Base-by-base conservation (phyloP, 2,797 vertebrate genomes). In the Phylloscopus collybita region DNA sequence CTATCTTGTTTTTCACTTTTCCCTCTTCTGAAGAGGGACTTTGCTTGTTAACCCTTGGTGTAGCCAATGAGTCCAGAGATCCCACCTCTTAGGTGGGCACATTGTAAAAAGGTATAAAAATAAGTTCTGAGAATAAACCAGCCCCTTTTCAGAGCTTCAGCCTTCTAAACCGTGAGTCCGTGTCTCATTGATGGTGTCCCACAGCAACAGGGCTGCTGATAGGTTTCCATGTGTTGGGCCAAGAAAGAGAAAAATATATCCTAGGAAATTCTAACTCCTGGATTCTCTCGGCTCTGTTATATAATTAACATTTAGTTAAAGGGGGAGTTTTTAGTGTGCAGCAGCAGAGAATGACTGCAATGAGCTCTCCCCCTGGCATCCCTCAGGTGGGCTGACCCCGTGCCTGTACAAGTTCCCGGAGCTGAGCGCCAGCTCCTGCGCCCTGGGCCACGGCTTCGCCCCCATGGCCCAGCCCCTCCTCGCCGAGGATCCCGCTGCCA, bases 381-480 rank as follows among this genome's bases (percentile, higher is more conserved):
- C 78, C 65, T 25, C 95, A 99, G 99, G 99, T 74, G 98, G 99
- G 54, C 98, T 99, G 82, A 98, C 99, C 30, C 98, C 99, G 16
- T 99, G 99, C 95, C 98, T 99, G 92, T 99, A 99, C 93, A 99
- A 99, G 95, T 99, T 99, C 97, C 99, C 99, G 0, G 99, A 99
- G 85, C 97, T 99, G 71, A 96, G 98, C 1, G 97, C 98, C 42
- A 94, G 98, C 57, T 98, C 99, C 21, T 99, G 99, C 51, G 98
- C 98, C 45, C 95, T 99, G 84, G 97, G 98, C 81, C 99, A 99
- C 5, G 89, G 99, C 60, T 99, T 99, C 97, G 93, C 98, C 0
- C 95, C 99, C 36, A 96, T 99, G 96, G 98, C 99, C 62, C 98
- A 99, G 86, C 97, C 98, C 47, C 98, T 99, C n/a, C 98, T 99